Evolutionary conservation across 37 sponge, comb jelly and placozoan species (phyloP), one percentile per base, ranked within the genome.

Genomic region (Crambe crambe): DNA sequence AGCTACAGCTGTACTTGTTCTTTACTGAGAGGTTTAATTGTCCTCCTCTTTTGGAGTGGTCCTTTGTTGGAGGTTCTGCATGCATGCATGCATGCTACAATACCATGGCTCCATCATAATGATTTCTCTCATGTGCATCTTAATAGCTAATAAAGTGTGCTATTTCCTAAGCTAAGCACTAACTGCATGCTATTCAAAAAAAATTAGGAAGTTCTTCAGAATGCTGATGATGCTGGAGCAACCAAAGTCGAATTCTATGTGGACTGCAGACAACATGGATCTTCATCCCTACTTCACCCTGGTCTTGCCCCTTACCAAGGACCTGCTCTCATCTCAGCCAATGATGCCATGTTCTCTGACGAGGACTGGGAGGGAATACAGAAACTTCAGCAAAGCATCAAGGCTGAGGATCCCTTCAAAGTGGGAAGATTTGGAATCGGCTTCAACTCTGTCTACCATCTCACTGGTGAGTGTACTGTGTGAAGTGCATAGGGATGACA

Each of bases 181-280:
- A n/a, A n/a, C n/a, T n/a, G n/a, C n/a, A n/a, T 36, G 37, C 20
- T 18, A 30, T 36, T 36, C 37, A 6, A 9, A 3, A 25, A 12
- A 68, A 0, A 25, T n/a, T 69, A 90, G 91, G 91, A 90, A 43
- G 56, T 90, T 27, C 86, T 90, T 74, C 91, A 90, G 59, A 90
- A 90, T 85, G 91, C 91, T 59, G 91, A 90, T 61, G 91, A 90
- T 76, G 91, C 91, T 44, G 86, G 91, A 15, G 91, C 91, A 4
- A 80, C 39, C n/a, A 44, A 21, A 25, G 86, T 90, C 6, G 54
- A 76, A 58, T 90, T 90, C 60, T 73, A 56, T 30, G 40, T 90
- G 29, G 91, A 90, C 57, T 26, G 34, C 58, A 80, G 86, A 22
- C 54, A 76, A 42, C 86, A 85, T 51, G 67, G 78, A n/a, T 56